A percentile compares a stretch with the other conserved stretches of the same genome.
Evolutionary conservation across 2,113 vertebrate species (phyloP).

Genomic region (Pantherophis guttatus): DNA sequence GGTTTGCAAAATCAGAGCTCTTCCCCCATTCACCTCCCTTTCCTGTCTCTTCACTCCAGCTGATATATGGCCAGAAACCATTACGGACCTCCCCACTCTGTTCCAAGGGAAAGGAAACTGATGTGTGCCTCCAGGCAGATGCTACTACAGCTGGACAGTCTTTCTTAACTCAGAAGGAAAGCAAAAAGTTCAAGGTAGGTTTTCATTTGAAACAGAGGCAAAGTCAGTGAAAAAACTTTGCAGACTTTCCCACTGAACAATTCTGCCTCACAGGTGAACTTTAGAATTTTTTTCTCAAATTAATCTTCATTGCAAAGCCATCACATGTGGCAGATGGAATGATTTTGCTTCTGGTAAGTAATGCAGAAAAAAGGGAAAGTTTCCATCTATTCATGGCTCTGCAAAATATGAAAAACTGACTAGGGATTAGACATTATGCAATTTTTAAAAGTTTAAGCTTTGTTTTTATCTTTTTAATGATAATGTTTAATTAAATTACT

Average conservation of each 20-base stretch:
- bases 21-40: not conserved
- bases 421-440: not conserved
- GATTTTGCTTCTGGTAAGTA: not conserved
- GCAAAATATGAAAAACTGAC: not conserved
- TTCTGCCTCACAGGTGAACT: not conserved
- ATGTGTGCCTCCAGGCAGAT: not conserved
- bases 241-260: too few relatives aligned
- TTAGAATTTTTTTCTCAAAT: not conserved
- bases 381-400: not conserved
- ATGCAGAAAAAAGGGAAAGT: not conserved
- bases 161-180: not conserved
- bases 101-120: not conserved
- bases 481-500: not conserved
- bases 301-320: not conserved
- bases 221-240: not conserved
- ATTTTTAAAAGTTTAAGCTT: not conserved
- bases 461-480: not conserved
- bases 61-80: constrained; percentile 40
- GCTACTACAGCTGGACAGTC: not conserved
- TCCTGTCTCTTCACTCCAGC: not conserved
- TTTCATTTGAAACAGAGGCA: not conserved
- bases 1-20: constrained; percentile 46
- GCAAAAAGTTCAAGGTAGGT: constrained; percentile 47
- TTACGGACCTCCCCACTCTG: not conserved
- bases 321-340: too few relatives aligned